phyloP scores from a whole-genome alignment of 64 coral and sea anemone species.

The Pocillopora damicornis region DNA sequence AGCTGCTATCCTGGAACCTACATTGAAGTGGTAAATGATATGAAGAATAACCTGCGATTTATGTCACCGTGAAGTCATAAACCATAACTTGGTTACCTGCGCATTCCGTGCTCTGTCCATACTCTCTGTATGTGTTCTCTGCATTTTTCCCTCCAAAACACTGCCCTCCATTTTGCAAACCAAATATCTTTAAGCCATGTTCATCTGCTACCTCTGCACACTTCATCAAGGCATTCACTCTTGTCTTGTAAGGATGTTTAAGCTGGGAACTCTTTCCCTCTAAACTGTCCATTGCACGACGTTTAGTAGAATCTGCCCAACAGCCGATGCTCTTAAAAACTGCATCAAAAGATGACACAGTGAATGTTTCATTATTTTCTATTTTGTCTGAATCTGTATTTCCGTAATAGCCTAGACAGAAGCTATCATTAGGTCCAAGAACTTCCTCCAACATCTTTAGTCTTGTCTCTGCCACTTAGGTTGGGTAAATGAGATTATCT shows the following conservation, averaged over 20 bases:
- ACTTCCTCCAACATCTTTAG: too few relatives aligned
- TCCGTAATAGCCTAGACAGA: too few relatives aligned
- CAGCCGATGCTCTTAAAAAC: constrained; percentile 80
- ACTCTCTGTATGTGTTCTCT: constrained; percentile 52
- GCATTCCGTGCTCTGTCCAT: constrained; percentile 51
- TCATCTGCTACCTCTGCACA: constrained; percentile 66
- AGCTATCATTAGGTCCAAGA: too few relatives aligned
- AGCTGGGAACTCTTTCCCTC: constrained; percentile 54
- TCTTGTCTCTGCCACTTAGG: too few relatives aligned
- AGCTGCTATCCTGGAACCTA: too few relatives aligned
- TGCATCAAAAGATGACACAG: background rate
- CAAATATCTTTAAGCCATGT: constrained; percentile 53
- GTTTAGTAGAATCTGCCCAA: constrained; percentile 48
- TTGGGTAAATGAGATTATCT: too few relatives aligned
- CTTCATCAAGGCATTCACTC: constrained; percentile 72
- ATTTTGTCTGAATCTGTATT: too few relatives aligned
- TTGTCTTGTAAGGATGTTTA: constrained; percentile 50
- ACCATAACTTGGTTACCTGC: background rate
- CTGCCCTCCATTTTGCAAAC: constrained; percentile 69
- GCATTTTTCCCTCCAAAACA: constrained; percentile 60
- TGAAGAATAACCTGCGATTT: background rate
- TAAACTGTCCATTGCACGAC: constrained; percentile 26
- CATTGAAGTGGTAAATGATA: too few relatives aligned
- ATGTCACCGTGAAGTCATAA: background rate
- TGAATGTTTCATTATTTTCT: too few relatives aligned